Percentiles rank a stretch among this genome's conserved stretches.
Conservation (phyloP, 2,888 invertebrate genomes). For the Corythucha ciliata region DNA sequence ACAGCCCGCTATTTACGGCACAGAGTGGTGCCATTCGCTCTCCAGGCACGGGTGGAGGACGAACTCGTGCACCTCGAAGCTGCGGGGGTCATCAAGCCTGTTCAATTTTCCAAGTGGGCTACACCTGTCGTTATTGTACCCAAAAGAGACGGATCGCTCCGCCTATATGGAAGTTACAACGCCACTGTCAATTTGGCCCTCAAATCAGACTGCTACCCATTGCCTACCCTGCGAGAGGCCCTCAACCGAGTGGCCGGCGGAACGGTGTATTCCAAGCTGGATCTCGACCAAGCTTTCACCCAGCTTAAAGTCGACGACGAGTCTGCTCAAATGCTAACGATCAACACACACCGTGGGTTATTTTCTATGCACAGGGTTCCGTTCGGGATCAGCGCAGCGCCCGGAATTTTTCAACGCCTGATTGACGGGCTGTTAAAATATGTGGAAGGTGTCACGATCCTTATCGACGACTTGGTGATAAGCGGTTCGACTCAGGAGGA, state of each 20-base stretch:
- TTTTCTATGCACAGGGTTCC: not conserved
- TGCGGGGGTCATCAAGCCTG: not conserved
- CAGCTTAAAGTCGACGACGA: constrained; percentile 3
- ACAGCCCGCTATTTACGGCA: too few relatives aligned
- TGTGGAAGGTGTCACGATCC: not conserved
- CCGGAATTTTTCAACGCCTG: not conserved
- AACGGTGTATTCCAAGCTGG: not conserved
- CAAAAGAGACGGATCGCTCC: not conserved
- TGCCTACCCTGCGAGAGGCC: too few relatives aligned
- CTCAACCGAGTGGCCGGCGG: not conserved
- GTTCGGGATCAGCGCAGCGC: constrained; percentile 3
- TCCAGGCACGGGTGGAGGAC: not conserved
- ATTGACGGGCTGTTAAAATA: not conserved
- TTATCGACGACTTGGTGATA: constrained; percentile 29
- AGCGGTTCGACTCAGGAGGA: too few relatives aligned
- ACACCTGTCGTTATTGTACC: constrained; percentile 2
- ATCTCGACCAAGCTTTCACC: constrained; percentile 5
- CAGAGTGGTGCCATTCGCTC: too few relatives aligned
- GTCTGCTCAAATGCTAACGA: not conserved
- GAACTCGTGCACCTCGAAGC: not conserved
- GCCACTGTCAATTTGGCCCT: too few relatives aligned
- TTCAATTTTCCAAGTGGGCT: not conserved
- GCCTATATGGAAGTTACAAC: not conserved
- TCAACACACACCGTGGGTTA: constrained; percentile 8
- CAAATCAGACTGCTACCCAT: too few relatives aligned